Evolutionary conservation across 1,140 invertebrate species (phyloP), one percentile per base, ranked within the genome.

Genomic region (Halictus rubicundus): DNA sequence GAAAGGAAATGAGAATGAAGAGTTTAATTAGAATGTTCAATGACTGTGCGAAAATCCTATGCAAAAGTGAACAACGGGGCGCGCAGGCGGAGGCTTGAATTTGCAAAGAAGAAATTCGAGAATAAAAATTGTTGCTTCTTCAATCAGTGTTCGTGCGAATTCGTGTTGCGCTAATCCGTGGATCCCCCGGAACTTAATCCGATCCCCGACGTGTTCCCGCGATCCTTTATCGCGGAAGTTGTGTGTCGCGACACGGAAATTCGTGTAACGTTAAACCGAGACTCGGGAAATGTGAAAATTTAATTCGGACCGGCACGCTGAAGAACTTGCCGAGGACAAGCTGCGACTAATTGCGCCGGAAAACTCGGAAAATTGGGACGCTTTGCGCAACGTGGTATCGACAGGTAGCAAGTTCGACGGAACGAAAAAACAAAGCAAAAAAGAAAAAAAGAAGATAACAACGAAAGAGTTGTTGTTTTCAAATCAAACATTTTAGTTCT

Each of bases 321-420:
- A 69, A 42, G 60, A 63, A 76, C 60, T 80, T 76, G 3, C 19
- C 68, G 46, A 57, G 60, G 60, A 63, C 60, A 63, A 63, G 27
- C 27, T 32, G 27, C 60, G 60, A 37, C 60, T 63, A 63, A 63
- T 63, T 63, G 60, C 32, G 14, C 27, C 60, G 27, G 27, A 37
- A 37, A 19, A 63, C 60, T 27, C 60, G 54, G 60, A 63, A 63
- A 63, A 63, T 63, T 63, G 27, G 16, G 27, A 37, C 57, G n/a
- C 27, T 63, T 63, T 37, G 14, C 14, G 7, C 32, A 21, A 21
- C 27, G 16, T 27, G 60, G 7, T 63, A 63, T 63, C 60, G 60
- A 63, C 60, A 63, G 27, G 60, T 21, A 9, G 16, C 16, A 6
- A 37, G 27, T 37, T 63, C 27, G 25, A 27, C 27, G 37, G 8